Percentiles rank a stretch among this genome's conserved stretches.
Conservation (phyloP, 2,888 invertebrate species). For the Pyrgus malvae region DNA sequence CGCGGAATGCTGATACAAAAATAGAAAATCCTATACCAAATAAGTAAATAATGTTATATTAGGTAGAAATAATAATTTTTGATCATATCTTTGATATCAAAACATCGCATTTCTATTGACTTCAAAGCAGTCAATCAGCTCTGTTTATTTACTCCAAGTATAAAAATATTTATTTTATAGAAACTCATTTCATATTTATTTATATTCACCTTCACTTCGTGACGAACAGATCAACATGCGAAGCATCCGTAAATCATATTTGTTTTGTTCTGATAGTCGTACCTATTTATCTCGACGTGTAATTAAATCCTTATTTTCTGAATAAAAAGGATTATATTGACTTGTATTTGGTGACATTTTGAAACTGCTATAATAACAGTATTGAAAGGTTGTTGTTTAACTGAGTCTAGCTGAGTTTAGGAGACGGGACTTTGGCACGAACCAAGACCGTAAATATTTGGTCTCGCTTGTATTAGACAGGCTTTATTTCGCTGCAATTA, state of each 20-base stretch:
- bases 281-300: not conserved
- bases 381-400: slow-evolving; percentile 38
- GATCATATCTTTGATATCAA: slow-evolving; percentile 11
- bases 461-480: slow-evolving; percentile 18
- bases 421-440: slow-evolving; percentile 50
- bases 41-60: no score
- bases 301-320: not conserved
- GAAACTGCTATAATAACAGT: slow-evolving; percentile 9
- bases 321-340: no score
- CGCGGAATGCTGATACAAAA: no score
- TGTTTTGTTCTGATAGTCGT: no score
- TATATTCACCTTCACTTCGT: slow-evolving; percentile 5
- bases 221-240: slow-evolving; percentile 24
- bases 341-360: no score
- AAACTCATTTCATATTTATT: slow-evolving; percentile 14
- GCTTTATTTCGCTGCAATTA: slow-evolving; percentile 11
- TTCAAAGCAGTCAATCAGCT: slow-evolving; percentile 7
- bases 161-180: not conserved
- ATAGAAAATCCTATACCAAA: no score
- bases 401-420: slow-evolving; percentile 38
- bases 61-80: not conserved
- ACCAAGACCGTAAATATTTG: slow-evolving; percentile 34
- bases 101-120: not conserved
- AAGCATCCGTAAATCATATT: slow-evolving; percentile 25
- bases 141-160: slow-evolving; percentile 6